These are phyloP conservation scores for Acrobasis consociella DNA, from an alignment of 2,888 invertebrate species.

Conservation along the genomic window DNA sequence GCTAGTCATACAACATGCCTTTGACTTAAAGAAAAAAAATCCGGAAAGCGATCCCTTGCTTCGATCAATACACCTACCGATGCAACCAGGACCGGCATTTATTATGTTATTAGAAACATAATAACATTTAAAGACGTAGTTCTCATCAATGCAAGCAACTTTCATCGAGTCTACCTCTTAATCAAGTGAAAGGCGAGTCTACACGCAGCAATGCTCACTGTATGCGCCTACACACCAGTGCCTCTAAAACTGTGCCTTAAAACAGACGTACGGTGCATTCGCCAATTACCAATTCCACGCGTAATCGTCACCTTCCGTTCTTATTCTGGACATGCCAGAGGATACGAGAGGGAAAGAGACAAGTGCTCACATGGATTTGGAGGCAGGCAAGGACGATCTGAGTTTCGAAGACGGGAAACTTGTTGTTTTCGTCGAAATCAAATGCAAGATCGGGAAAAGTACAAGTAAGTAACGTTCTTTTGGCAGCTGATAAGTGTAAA, in stretches of 20 bases:
- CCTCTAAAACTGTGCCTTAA: constrained; percentile 22
- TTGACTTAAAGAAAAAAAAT: too few relatives aligned
- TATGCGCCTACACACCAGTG: neutral
- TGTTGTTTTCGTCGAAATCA: constrained; percentile 54
- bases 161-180: constrained; percentile 8
- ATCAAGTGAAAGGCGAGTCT: constrained; percentile 25
- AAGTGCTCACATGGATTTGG: constrained; percentile 56
- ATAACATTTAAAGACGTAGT: neutral
- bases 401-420: constrained; percentile 63
- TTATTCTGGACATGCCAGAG: constrained; percentile 24
- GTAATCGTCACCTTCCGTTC: constrained; percentile 47
- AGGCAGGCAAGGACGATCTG: constrained; percentile 57
- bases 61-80: too few relatives aligned
- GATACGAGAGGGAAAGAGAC: neutral
- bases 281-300: constrained; percentile 55
- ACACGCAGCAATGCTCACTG: constrained; percentile 4
- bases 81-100: too few relatives aligned
- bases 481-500: neutral
- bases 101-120: neutral
- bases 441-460: constrained; percentile 32
- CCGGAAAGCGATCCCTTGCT: too few relatives aligned
- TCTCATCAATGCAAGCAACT: neutral
- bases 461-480: constrained; percentile 32
- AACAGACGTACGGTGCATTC: constrained; percentile 28
- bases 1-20: too few relatives aligned